A percentile compares a stretch with the other conserved stretches of the same genome.
Conservation (phyloP, 2,888 invertebrate species). For the Podabrus alpinus region DNA sequence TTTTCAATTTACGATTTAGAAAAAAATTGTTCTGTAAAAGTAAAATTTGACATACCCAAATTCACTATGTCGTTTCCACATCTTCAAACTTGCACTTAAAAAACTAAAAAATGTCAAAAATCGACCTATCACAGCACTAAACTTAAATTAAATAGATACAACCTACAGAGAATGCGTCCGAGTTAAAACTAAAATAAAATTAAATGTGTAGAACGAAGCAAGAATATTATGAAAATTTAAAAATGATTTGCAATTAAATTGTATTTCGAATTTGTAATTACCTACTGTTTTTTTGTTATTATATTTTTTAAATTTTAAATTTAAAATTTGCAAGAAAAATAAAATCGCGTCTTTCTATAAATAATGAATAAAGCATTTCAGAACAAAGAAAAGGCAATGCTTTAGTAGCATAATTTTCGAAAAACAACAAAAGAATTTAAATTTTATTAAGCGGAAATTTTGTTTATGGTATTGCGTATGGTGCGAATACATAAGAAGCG, state of each 20-base stretch:
- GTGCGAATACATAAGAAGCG: neutral
- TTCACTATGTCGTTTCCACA: neutral
- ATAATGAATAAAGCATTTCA: too few species aligned
- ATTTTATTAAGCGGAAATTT: neutral
- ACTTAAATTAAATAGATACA: neutral
- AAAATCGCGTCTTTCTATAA: neutral
- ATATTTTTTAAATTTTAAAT: neutral
- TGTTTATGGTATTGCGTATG: neutral
- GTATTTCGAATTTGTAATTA: neutral
- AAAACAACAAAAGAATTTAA: neutral
- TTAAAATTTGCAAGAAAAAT: neutral
- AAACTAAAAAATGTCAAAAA: neutral
- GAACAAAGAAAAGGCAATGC: neutral
- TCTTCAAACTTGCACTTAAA: neutral
- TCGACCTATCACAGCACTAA: neutral
- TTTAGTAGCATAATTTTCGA: neutral
- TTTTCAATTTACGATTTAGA: neutral
- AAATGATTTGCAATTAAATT: neutral
- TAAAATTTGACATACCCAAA: neutral
- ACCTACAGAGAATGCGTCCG: neutral
- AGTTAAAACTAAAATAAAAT: neutral
- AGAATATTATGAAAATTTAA: neutral
- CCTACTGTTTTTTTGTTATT: neutral
- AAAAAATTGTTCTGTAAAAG: neutral
- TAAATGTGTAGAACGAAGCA: neutral